A percentile compares a stretch with the other conserved stretches of the same genome.
These are phyloP conservation scores for Rattus rattus DNA, from an alignment of 2,113 vertebrate genomes.

Conservation along the genomic window DNA sequence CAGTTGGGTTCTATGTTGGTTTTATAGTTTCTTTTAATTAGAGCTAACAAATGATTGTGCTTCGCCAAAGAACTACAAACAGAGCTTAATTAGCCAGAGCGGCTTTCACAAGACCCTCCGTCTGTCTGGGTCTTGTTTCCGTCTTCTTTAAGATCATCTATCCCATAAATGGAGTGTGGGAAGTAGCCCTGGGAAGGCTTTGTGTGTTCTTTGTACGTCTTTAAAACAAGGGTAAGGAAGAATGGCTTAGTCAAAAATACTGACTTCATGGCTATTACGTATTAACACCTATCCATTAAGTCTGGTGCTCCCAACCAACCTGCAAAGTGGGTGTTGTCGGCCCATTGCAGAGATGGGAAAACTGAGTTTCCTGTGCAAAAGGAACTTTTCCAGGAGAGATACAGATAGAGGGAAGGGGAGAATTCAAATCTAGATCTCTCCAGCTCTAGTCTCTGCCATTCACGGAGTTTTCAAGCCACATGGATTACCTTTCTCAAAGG, in stretches of 20 bases:
- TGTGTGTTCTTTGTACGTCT: constrained; percentile 42
- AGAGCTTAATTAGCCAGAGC: constrained; percentile 66
- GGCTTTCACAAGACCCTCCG: constrained; percentile 70
- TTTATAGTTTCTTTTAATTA: constrained; percentile 78
- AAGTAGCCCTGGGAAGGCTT: constrained; percentile 47
- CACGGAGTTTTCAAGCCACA: background rate
- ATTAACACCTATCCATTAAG: background rate
- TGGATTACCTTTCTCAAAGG: constrained; percentile 6
- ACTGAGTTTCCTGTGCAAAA: background rate
- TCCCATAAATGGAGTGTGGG: constrained; percentile 60
- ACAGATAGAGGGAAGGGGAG: background rate
- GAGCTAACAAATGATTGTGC: constrained; percentile 64
- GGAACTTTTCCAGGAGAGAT: background rate
- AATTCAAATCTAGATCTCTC: background rate
- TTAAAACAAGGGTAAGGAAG: background rate
- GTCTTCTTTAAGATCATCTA: constrained; percentile 63
- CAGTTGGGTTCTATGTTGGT: constrained; percentile 51
- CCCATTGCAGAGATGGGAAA: constrained; percentile 6
- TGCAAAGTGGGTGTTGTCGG: background rate
- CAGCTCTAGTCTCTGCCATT: background rate
- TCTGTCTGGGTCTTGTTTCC: constrained; percentile 69
- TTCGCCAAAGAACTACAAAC: constrained; percentile 74
- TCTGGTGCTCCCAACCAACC: background rate
- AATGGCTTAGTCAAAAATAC: constrained; percentile 14
- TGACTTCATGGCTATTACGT: background rate